Conservation (phyloP, 2,888 invertebrate genomes). For the Hydraecia micacea region DNA sequence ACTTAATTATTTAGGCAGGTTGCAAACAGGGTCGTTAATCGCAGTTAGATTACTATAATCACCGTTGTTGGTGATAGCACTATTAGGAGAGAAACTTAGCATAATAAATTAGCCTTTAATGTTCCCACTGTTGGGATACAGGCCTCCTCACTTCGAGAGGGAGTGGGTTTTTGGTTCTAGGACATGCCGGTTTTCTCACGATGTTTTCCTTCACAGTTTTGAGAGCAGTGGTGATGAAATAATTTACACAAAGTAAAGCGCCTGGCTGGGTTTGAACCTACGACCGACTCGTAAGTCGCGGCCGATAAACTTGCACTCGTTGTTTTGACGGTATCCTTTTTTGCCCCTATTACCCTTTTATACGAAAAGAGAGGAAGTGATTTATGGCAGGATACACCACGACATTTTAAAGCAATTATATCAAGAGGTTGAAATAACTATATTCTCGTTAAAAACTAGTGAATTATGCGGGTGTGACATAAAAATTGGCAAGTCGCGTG, state of each 20-base stretch:
- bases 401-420: constrained; percentile 10
- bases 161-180: not conserved
- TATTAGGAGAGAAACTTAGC: constrained; percentile 4
- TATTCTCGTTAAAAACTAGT: constrained; percentile 15
- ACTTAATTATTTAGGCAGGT: constrained; percentile 40
- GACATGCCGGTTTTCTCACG: not conserved
- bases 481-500: constrained; percentile 51
- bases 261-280: not conserved
- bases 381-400: not conserved
- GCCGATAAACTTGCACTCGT: not conserved
- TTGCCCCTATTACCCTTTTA: constrained; percentile 23
- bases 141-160: not conserved
- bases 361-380: not conserved
- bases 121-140: not conserved
- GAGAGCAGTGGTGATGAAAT: not conserved
- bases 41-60: constrained; percentile 3
- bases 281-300: not conserved
- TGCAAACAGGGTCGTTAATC: constrained; percentile 9
- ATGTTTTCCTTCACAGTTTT: no score
- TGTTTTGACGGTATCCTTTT: not conserved
- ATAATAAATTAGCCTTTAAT: not conserved
- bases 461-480: constrained; percentile 23
- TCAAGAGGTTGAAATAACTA: constrained; percentile 11
- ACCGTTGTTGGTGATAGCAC: not conserved
- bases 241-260: not conserved